phyloP scores from a whole-genome alignment of 2,113 vertebrate genomes.

The Spea multiplicata region DNA sequence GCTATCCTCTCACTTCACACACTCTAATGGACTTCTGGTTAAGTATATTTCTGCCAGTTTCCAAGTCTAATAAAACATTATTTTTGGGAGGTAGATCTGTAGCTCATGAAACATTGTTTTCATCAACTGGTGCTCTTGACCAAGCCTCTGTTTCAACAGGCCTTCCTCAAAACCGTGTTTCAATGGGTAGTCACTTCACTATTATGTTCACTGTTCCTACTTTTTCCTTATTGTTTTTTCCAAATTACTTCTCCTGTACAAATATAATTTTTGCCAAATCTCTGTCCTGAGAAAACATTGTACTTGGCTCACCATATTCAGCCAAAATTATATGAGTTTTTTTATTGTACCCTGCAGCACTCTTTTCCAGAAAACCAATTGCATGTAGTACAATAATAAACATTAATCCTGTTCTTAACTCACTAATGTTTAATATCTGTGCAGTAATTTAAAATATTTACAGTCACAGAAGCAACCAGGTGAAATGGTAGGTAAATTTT shows the following conservation, averaged over 20 bases:
- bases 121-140: conserved; percentile 52
- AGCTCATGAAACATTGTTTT: conserved; percentile 56
- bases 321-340: conserved; percentile 56
- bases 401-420: too few species aligned
- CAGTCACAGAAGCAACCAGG: too few species aligned
- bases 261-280: conserved; percentile 58
- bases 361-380: conserved; percentile 29
- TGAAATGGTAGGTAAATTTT: too few species aligned
- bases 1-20: conserved; percentile 29
- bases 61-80: conserved; percentile 52
- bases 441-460: background rate
- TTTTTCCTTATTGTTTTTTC: conserved; percentile 54
- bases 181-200: conserved; percentile 7
- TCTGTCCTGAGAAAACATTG: conserved; percentile 59
- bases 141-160: conserved; percentile 52
- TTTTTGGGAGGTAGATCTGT: conserved; percentile 50
- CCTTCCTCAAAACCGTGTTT: conserved; percentile 28
- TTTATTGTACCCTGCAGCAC: conserved; percentile 46
- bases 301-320: conserved; percentile 48
- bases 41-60: conserved; percentile 22
- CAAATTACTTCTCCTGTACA: conserved; percentile 51
- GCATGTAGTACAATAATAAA: conserved; percentile 41
- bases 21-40: background rate
- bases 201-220: conserved; percentile 12
- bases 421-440: too few species aligned